phyloP scores from a whole-genome alignment of 1,140 invertebrate species.

The Heliconius nattereri region DNA sequence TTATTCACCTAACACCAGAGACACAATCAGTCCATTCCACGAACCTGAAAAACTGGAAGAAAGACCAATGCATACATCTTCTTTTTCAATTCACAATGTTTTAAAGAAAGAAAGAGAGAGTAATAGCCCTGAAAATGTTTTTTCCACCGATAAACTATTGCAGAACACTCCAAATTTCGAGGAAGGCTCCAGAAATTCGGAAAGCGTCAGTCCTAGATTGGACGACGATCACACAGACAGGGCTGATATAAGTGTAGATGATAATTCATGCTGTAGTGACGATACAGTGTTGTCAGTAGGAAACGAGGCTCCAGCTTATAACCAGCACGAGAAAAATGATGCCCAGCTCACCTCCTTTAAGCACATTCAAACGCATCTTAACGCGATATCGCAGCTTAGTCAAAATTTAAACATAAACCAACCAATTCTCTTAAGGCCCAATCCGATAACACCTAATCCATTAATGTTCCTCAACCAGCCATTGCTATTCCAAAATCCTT shows the following conservation, averaged over 20 bases:
- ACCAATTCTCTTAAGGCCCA: slow-evolving; percentile 72
- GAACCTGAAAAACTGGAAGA: slow-evolving; percentile 64
- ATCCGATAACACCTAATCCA: slow-evolving; percentile 78
- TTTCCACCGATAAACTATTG: slow-evolving; percentile 77
- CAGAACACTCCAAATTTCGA: slow-evolving; percentile 76
- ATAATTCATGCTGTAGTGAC: slow-evolving; percentile 84
- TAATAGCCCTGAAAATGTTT: slow-evolving; percentile 77
- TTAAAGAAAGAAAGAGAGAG: slow-evolving; percentile 77
- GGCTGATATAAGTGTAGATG: slow-evolving; percentile 73
- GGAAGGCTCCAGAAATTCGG: slow-evolving; percentile 61
- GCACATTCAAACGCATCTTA: slow-evolving; percentile 83
- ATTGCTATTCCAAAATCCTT: slow-evolving; percentile 72
- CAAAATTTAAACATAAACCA: slow-evolving; percentile 75
- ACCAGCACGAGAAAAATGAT: slow-evolving; percentile 51
- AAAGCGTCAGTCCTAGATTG: slow-evolving; percentile 58
- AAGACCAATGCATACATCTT: slow-evolving; percentile 62
- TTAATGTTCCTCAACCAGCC: slow-evolving; percentile 79
- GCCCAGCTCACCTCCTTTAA: slow-evolving; percentile 79
- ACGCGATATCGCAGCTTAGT: slow-evolving; percentile 82
- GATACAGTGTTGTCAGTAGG: slow-evolving; percentile 86
- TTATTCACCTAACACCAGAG: slow-evolving; percentile 65
- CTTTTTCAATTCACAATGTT: slow-evolving; percentile 78
- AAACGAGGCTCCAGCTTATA: slow-evolving; percentile 81
- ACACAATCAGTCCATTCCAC: slow-evolving; percentile 64
- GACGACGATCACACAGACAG: slow-evolving; percentile 66